These are phyloP conservation scores for Hozukius guyotensis DNA, from an alignment of 2,797 vertebrate species.

Conservation along the genomic window DNA sequence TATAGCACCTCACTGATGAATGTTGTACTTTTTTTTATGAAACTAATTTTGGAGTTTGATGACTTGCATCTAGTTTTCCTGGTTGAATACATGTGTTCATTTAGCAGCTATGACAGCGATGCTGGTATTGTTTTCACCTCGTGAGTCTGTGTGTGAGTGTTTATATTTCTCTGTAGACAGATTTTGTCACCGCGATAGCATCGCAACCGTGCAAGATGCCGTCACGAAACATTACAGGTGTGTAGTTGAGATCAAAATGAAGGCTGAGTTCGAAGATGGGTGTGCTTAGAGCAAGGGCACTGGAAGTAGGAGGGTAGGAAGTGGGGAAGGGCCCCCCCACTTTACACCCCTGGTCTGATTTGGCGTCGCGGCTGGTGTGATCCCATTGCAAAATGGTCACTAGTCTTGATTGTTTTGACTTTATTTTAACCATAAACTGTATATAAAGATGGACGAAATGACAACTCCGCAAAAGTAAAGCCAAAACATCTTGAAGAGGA, in stretches of 20 bases:
- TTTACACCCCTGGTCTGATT: fast-evolving
- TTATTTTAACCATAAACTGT: too few relatives aligned
- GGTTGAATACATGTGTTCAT: not conserved
- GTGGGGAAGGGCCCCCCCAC: too few relatives aligned
- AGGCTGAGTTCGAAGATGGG: too few relatives aligned
- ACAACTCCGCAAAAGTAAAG: fast-evolving
- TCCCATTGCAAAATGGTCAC: too few relatives aligned
- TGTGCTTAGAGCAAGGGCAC: too few relatives aligned
- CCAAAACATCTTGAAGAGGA: not conserved
- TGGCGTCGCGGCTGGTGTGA: too few relatives aligned
- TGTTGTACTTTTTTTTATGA: conserved; percentile 11
- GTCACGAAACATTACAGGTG: not conserved
- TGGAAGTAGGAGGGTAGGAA: too few relatives aligned
- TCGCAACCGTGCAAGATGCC: not conserved
- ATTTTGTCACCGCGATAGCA: not conserved
- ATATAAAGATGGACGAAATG: too few relatives aligned
- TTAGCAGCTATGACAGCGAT: not conserved
- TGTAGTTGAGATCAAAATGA: not conserved
- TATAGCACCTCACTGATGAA: conserved; percentile 59
- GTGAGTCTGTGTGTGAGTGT: not conserved
- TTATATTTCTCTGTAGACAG: not conserved
- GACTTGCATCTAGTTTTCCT: conserved; percentile 5
- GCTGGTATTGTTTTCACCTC: not conserved
- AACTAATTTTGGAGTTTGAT: conserved; percentile 10
- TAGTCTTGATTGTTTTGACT: too few relatives aligned